These are phyloP conservation scores for Boloria euphrosyne DNA, from an alignment of 2,888 invertebrate species.

Conservation along the genomic window DNA sequence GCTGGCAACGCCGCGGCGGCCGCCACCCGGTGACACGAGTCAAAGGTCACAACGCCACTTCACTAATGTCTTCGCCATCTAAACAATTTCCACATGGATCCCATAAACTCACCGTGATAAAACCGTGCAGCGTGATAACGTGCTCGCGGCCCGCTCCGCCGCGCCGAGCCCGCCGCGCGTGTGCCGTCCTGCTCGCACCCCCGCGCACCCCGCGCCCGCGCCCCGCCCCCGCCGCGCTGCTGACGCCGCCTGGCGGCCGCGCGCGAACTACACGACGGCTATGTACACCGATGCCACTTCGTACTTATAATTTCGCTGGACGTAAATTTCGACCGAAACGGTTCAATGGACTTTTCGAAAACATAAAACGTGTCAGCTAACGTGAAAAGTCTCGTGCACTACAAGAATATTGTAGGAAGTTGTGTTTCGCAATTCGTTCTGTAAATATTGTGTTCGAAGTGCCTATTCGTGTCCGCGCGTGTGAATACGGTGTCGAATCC, in stretches of 20 bases:
- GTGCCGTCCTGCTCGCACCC: constrained; percentile 59
- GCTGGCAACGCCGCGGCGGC: constrained; percentile 80
- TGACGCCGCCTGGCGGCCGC: constrained; percentile 74
- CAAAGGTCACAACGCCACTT: constrained; percentile 75
- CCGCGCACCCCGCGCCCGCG: constrained; percentile 63
- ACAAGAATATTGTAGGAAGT: constrained; percentile 65
- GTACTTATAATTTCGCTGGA: constrained; percentile 82
- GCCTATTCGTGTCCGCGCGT: constrained; percentile 75
- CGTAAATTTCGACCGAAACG: constrained; percentile 82
- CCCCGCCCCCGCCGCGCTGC: constrained; percentile 66
- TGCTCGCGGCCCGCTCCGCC: constrained; percentile 37
- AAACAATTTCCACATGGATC: constrained; percentile 73
- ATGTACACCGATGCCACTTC: constrained; percentile 81
- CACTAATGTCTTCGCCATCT: constrained; percentile 68
- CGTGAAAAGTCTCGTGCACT: constrained; percentile 68
- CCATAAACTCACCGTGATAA: constrained; percentile 67
- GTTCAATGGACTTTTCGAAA: constrained; percentile 82
- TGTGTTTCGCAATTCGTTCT: constrained; percentile 66
- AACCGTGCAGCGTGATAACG: constrained; percentile 50
- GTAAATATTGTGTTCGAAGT: constrained; percentile 71
- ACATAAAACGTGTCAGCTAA: constrained; percentile 72
- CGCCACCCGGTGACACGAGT: constrained; percentile 72
- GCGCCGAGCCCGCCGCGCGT: constrained; percentile 42
- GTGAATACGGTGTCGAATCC: constrained; percentile 70
- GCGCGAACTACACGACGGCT: constrained; percentile 68